Evolutionary conservation across 2,113 vertebrate species (phyloP).

Genomic region (Miniopterus natalensis): DNA sequence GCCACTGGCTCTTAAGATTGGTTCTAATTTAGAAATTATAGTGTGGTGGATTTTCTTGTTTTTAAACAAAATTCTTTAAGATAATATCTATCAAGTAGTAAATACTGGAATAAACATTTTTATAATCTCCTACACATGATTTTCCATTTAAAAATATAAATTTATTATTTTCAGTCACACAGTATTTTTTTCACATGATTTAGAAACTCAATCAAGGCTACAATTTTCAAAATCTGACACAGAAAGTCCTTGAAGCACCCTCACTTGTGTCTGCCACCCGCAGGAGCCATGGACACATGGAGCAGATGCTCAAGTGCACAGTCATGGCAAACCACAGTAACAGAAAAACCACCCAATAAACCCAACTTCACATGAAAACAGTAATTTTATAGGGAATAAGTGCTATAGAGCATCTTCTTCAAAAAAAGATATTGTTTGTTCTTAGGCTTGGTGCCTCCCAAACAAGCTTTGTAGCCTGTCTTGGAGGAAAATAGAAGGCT

Average conservation of each 20-base stretch:
- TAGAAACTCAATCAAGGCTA: conserved; percentile 7
- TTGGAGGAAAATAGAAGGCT: neutral
- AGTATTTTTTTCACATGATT: neutral
- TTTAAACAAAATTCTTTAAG: conserved; percentile 51
- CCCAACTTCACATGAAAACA: neutral
- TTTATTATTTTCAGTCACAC: neutral
- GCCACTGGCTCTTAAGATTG: conserved; percentile 42
- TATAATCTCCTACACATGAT: neutral
- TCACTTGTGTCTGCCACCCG: neutral
- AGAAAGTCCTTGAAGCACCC: neutral
- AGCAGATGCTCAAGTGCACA: neutral
- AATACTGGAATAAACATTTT: conserved; percentile 29
- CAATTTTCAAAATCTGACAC: neutral
- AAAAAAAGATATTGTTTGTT: neutral
- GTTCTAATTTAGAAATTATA: conserved; percentile 57
- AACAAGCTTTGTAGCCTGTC: neutral
- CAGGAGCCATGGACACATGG: fast-evolving
- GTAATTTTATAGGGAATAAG: neutral
- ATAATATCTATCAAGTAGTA: conserved; percentile 27
- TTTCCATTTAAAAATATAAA: conserved; percentile 54
- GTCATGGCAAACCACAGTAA: neutral
- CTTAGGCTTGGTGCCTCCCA: neutral
- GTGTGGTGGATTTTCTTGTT: conserved; percentile 24
- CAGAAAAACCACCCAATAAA: neutral
- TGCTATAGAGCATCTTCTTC: neutral